Evolutionary conservation across 2,888 invertebrate species (phyloP).

Genomic region (Arctia plantaginis): DNA sequence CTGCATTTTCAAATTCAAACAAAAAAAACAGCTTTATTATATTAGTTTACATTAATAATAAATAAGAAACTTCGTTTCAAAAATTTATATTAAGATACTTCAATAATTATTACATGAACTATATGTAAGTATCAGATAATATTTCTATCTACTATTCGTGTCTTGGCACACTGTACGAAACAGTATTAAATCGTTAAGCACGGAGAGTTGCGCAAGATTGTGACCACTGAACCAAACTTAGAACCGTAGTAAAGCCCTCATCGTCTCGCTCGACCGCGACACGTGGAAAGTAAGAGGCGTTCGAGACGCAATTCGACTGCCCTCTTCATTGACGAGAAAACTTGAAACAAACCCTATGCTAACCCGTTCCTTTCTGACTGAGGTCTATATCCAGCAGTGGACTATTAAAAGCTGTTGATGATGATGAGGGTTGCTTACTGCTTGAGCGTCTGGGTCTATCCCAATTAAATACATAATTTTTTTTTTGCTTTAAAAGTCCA

Average conservation of each 20-base stretch:
- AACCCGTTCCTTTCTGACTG: neutral
- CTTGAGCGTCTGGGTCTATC: neutral
- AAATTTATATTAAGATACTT: neutral
- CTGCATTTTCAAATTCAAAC: too few species aligned
- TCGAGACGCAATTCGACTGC: neutral
- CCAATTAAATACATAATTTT: neutral
- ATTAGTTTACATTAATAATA: neutral
- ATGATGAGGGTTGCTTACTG: neutral
- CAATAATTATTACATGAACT: neutral
- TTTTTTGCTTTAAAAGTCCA: neutral
- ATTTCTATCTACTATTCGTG: neutral
- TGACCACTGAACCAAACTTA: conserved; percentile 50
- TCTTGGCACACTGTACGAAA: neutral
- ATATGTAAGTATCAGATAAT: neutral
- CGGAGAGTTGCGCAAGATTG: conserved; percentile 53
- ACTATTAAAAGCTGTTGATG: neutral
- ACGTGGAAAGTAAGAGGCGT: conserved; percentile 62
- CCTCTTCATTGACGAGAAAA: neutral
- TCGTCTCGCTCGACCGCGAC: conserved; percentile 77
- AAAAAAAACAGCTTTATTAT: neutral
- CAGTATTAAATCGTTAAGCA: conserved; percentile 30
- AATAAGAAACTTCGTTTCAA: too few species aligned
- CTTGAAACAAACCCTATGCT: neutral
- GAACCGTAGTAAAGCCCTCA: conserved; percentile 46
- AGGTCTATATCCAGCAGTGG: neutral